Percentiles rank a stretch among this genome's conserved stretches.
phyloP scores from a whole-genome alignment of 1,140 invertebrate species.

The Trichoplusia ni region DNA sequence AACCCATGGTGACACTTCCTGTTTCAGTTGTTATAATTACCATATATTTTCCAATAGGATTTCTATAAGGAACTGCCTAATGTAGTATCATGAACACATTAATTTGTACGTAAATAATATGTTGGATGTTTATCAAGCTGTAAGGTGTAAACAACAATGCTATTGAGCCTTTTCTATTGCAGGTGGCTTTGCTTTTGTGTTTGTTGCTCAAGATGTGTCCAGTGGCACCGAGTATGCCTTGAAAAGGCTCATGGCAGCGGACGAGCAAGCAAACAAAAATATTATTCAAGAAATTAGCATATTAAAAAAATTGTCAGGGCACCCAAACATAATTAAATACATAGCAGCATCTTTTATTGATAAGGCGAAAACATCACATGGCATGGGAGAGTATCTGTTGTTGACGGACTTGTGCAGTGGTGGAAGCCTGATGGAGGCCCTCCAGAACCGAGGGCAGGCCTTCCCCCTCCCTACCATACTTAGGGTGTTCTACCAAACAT shows the following conservation, averaged over 20 bases:
- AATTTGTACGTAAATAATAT: too few species aligned
- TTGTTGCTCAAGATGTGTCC: slow-evolving; percentile 93
- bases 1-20: too few species aligned
- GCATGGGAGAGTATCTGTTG: slow-evolving; percentile 87
- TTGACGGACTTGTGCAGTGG: slow-evolving; percentile 88
- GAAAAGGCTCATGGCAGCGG: slow-evolving; percentile 90
- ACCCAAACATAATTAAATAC: slow-evolving; percentile 91
- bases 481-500: slow-evolving; percentile 95
- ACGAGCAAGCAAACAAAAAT: slow-evolving; percentile 89
- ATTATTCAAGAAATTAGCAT: slow-evolving; percentile 91
- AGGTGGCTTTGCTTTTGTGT: slow-evolving; percentile 98
- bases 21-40: too few species aligned
- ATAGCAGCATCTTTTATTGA: slow-evolving; percentile 88
- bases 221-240: slow-evolving; percentile 95
- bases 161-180: slow-evolving; percentile 59
- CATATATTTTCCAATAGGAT: too few species aligned
- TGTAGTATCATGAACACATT: too few species aligned
- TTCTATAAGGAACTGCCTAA: too few species aligned
- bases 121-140: too few species aligned
- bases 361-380: slow-evolving; percentile 85
- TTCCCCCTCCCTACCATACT: slow-evolving; percentile 90
- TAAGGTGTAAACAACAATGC: background rate
- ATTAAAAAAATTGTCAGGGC: slow-evolving; percentile 89
- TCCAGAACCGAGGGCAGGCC: slow-evolving; percentile 84
- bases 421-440: slow-evolving; percentile 91